Percentiles rank a stretch among this genome's conserved stretches.
These are phyloP conservation scores for Phaonia tiefii DNA, from an alignment of 2,888 invertebrate species.

Conservation along the genomic window DNA sequence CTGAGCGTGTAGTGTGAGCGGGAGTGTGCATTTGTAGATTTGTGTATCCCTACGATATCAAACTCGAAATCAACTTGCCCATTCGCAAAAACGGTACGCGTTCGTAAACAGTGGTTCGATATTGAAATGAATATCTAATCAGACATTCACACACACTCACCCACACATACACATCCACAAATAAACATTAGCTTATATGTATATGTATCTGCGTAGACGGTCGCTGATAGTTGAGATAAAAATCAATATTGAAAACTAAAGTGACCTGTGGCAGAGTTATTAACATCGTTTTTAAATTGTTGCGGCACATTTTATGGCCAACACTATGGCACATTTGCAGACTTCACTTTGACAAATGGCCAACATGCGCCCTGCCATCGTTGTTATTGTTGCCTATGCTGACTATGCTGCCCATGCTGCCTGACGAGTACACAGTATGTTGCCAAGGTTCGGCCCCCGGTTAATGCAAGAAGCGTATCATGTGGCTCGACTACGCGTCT, in stretches of 20 bases:
- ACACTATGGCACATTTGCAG: constrained; percentile 17
- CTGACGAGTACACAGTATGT: background rate
- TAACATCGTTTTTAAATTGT: constrained; percentile 55
- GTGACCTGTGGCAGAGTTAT: constrained; percentile 64
- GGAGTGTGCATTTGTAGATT: background rate
- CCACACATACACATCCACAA: background rate
- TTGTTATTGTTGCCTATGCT: background rate
- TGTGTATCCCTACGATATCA: constrained; percentile 12
- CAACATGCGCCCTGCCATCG: constrained; percentile 34
- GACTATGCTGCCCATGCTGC: background rate
- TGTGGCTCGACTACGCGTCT: background rate
- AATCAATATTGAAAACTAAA: constrained; percentile 62
- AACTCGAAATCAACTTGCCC: constrained; percentile 7
- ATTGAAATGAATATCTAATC: constrained; percentile 21
- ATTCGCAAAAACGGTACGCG: constrained; percentile 10
- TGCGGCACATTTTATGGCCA: constrained; percentile 29
- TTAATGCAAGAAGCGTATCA: constrained; percentile 20
- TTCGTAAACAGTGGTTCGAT: background rate
- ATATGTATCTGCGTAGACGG: background rate
- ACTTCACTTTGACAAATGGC: constrained; percentile 36
- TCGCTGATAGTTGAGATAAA: constrained; percentile 31
- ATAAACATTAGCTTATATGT: constrained; percentile 7
- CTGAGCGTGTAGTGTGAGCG: background rate
- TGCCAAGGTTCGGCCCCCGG: constrained; percentile 11
- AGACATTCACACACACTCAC: no score